Conservation (phyloP, 2,113 vertebrate genomes). For the Saccopteryx leptura region DNA sequence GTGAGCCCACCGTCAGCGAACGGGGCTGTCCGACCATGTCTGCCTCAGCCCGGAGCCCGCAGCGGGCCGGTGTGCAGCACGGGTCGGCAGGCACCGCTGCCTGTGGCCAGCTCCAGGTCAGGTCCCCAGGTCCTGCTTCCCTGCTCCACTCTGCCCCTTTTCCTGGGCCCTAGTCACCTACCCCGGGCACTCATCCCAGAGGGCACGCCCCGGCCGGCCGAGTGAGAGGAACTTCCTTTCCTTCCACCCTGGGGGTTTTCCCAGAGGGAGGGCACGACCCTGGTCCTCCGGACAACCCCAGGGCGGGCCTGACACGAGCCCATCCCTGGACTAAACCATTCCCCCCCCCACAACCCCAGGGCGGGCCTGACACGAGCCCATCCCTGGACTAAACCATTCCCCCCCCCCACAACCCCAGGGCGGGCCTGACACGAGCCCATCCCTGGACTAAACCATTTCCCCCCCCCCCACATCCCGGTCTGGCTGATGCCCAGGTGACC, state of each 20-base stretch:
- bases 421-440: accelerated
- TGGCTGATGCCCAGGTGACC: accelerated
- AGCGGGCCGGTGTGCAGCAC: accelerated
- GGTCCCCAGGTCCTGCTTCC: neutral
- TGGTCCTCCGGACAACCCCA: neutral
- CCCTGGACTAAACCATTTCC: neutral
- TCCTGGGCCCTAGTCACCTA: neutral
- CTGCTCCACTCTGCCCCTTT: neutral
- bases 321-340: neutral
- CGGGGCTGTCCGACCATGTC: accelerated
- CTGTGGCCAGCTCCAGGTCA: neutral
- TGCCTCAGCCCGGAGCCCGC: neutral
- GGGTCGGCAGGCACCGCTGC: accelerated
- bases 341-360: too few species aligned
- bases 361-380: accelerated
- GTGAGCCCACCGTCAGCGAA: neutral
- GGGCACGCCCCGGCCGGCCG: neutral
- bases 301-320: too few species aligned
- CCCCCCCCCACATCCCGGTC: neutral
- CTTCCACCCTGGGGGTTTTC: neutral
- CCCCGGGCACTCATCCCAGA: neutral
- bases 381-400: too few species aligned
- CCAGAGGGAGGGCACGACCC: neutral
- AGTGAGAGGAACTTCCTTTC: neutral
- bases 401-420: too few species aligned